Evolutionary conservation across 2,113 vertebrate species (phyloP).

Genomic region (Prionailurus viverrinus): DNA sequence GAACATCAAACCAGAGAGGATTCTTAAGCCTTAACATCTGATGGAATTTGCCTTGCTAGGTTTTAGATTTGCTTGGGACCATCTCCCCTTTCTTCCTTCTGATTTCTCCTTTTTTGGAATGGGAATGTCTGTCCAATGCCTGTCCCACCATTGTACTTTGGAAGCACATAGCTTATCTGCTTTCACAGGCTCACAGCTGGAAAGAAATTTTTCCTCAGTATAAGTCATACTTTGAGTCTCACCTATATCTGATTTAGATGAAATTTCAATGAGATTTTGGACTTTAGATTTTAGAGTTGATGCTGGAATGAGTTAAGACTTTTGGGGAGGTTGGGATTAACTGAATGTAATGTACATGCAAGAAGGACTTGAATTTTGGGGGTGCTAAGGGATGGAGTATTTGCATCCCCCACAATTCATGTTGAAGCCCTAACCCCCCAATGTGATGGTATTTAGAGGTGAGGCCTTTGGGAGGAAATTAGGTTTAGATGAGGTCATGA

Average conservation of each 20-base stretch:
- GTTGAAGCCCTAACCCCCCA: neutral
- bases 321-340: neutral
- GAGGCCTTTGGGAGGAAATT: neutral
- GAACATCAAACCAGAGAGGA: neutral
- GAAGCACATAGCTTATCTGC: neutral
- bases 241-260: neutral
- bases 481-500: neutral
- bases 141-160: neutral
- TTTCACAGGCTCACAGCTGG: neutral
- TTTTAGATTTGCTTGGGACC: neutral
- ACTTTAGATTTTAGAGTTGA: neutral
- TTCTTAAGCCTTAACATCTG: neutral
- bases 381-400: neutral
- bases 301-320: neutral
- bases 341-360: neutral
- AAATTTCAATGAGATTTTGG: neutral
- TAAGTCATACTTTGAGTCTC: neutral
- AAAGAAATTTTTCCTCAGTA: neutral
- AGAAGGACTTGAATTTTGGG: neutral
- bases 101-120: neutral
- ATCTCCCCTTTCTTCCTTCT: neutral
- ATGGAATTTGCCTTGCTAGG: neutral
- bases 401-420: neutral
- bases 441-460: neutral
- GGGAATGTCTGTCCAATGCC: neutral